Evolutionary conservation across 92 coral and sea anemone genomes (phyloP), one percentile per base, ranked within the genome.

Genomic region (Phenganax stokvisi): DNA sequence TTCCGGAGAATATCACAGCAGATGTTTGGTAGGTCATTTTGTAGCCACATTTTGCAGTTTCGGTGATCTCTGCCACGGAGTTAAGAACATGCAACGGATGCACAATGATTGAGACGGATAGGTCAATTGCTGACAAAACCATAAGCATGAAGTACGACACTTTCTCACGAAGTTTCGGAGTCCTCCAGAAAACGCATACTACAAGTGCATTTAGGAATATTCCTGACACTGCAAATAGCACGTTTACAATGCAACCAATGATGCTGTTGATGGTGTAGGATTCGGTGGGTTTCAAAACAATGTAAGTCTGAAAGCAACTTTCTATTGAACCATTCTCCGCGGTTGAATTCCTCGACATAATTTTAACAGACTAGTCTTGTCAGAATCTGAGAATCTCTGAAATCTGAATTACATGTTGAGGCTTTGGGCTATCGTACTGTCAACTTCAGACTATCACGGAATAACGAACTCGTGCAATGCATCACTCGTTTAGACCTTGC

Each of bases 141-240:
- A 75, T 75, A 8, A 56, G 56, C 80, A 75, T 75, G 20, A 75
- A 75, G 56, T 75, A 75, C 29, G 64, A n/a, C 51, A 75, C 64
- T 75, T 75, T 75, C 16, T 51, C 31, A 55, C 80, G 66, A 51
- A 75, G 64, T 75, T 75, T 75, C 28, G 64, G 80, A 13, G 52
- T 75, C 57, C 57, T 75, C 80, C 80, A 75, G n/a, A 75, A 54
- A 56, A 73, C 77, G 51, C 77, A 53, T 13, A 73, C 30, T 5
- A 75, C 80, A 56, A 75, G 80, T 54, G 64, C 51, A 57, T 75
- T 75, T 9, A 75, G 80, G 20, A 75, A 75, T 54, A 15, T 75
- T 57, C 80, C 80, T 30, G 64, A 8, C 64, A 75, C 64, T 31
- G 80, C 64, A 56, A 75, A 75, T 30, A 54, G 51, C 5, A 20